phyloP scores from a whole-genome alignment of 1,140 invertebrate genomes.

The Drosophila ohnishii region DNA sequence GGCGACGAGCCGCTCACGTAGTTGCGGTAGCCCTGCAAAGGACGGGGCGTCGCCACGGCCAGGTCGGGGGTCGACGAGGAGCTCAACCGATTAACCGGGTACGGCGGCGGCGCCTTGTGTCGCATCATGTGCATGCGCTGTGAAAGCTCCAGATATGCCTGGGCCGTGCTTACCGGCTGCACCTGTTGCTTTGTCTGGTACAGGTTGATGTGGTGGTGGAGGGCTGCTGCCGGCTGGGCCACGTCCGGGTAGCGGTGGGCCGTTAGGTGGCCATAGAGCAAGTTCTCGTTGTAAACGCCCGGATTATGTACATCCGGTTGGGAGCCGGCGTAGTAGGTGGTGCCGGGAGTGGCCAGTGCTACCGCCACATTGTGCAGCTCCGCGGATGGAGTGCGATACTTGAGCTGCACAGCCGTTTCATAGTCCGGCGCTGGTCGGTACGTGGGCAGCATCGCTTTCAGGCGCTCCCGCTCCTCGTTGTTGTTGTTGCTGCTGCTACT shows the following conservation, averaged over 20 bases:
- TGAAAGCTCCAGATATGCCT: conserved; percentile 71
- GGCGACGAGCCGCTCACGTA: conserved; percentile 90
- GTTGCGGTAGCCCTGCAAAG: conserved; percentile 84
- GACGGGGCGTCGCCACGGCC: conserved; percentile 86
- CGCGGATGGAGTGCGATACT: conserved; percentile 85
- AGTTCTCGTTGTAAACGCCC: conserved; percentile 60
- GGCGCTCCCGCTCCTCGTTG: conserved; percentile 71
- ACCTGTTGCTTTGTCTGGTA: conserved; percentile 58
- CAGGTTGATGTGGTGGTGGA: conserved; percentile 74
- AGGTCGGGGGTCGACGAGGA: conserved; percentile 92
- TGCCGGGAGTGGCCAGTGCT: conserved; percentile 52
- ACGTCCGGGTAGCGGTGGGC: conserved; percentile 85
- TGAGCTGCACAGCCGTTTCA: conserved; percentile 94
- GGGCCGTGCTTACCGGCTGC: conserved; percentile 38
- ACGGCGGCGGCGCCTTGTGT: conserved; percentile 92
- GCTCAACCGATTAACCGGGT: conserved; percentile 88
- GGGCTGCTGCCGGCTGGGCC: conserved; percentile 84
- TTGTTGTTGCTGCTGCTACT: conserved; percentile 64
- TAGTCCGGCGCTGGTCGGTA: conserved; percentile 97
- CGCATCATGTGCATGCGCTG: conserved; percentile 87
- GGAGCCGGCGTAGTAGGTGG: conserved; percentile 73
- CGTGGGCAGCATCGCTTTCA: conserved; percentile 90
- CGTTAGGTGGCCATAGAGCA: conserved; percentile 67
- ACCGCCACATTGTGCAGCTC: conserved; percentile 77
- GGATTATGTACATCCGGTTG: conserved; percentile 80